These are phyloP conservation scores for Mycteria americana DNA, from an alignment of 2,797 vertebrate genomes.

Conservation along the genomic window DNA sequence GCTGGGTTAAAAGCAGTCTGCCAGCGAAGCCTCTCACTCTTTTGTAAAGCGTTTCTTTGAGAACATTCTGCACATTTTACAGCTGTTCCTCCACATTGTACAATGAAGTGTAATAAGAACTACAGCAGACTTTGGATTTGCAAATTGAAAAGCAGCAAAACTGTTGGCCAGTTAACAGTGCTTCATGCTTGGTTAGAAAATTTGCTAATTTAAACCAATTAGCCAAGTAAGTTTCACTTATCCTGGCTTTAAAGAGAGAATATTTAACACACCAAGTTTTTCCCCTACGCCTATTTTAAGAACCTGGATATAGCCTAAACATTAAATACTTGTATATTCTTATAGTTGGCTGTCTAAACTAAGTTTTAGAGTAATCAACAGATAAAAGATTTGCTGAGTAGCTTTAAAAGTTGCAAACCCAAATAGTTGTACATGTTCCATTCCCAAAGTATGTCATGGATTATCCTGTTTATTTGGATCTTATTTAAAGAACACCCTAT, in stretches of 20 bases:
- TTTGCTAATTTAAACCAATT: slow-evolving; percentile 68
- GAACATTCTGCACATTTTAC: slow-evolving; percentile 69
- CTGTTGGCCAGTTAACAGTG: slow-evolving; percentile 52
- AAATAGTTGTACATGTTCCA: slow-evolving; percentile 48
- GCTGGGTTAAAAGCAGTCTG: slow-evolving; percentile 58
- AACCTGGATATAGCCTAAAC: background rate
- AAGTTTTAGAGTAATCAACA: background rate
- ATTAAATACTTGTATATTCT: background rate
- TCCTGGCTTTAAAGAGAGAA: background rate
- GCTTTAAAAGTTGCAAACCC: slow-evolving; percentile 26
- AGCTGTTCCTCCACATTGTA: slow-evolving; percentile 67
- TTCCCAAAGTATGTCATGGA: slow-evolving; percentile 56
- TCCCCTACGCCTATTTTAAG: background rate
- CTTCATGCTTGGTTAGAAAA: slow-evolving; percentile 65
- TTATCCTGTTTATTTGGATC: slow-evolving; percentile 67
- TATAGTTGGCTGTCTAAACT: background rate
- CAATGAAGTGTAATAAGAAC: slow-evolving; percentile 62
- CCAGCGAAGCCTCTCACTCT: slow-evolving; percentile 42
- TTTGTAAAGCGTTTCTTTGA: slow-evolving; percentile 54
- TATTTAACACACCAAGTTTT: background rate
- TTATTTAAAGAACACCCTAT: slow-evolving; percentile 66
- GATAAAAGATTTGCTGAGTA: slow-evolving; percentile 2
- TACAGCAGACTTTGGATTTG: slow-evolving; percentile 62
- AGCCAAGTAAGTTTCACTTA: slow-evolving; percentile 53
- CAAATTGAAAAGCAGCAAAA: slow-evolving; percentile 64